Evolutionary conservation across 2,113 vertebrate species (phyloP).

Genomic region (Oncorhynchus kisutch): DNA sequence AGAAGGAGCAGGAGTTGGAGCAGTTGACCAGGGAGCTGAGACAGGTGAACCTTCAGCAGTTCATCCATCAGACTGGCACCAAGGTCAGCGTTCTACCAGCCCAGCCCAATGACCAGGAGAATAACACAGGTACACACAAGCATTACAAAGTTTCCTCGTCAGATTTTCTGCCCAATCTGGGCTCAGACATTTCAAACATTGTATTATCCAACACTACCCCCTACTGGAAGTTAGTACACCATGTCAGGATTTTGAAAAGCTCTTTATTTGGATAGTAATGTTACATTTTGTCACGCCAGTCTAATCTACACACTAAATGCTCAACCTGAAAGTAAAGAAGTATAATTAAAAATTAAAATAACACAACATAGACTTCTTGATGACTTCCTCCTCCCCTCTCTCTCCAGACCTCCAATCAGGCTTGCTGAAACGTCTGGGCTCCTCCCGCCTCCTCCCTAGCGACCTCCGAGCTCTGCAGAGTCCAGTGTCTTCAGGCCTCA

Average conservation of each 20-base stretch:
- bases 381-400: slow-evolving; percentile 20
- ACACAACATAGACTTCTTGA: too few species aligned
- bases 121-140: slow-evolving; percentile 69
- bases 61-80: slow-evolving; percentile 94
- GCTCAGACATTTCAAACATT: too few species aligned
- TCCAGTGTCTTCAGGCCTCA: slow-evolving; percentile 82
- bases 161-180: neutral
- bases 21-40: slow-evolving; percentile 94
- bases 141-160: neutral
- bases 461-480: slow-evolving; percentile 89
- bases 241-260: too few species aligned
- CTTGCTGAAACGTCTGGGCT: slow-evolving; percentile 84
- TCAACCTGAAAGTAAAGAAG: too few species aligned
- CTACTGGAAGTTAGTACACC: neutral
- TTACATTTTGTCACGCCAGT: neutral
- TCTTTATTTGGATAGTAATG: neutral
- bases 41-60: slow-evolving; percentile 96
- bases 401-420: slow-evolving; percentile 75
- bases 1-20: slow-evolving; percentile 92
- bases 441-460: slow-evolving; percentile 84
- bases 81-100: slow-evolving; percentile 92
- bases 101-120: slow-evolving; percentile 77
- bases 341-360: too few species aligned
- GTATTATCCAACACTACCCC: neutral
- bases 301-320: too few species aligned